Base-by-base conservation (phyloP, 2,797 vertebrate species). In the Tapera naevia region DNA sequence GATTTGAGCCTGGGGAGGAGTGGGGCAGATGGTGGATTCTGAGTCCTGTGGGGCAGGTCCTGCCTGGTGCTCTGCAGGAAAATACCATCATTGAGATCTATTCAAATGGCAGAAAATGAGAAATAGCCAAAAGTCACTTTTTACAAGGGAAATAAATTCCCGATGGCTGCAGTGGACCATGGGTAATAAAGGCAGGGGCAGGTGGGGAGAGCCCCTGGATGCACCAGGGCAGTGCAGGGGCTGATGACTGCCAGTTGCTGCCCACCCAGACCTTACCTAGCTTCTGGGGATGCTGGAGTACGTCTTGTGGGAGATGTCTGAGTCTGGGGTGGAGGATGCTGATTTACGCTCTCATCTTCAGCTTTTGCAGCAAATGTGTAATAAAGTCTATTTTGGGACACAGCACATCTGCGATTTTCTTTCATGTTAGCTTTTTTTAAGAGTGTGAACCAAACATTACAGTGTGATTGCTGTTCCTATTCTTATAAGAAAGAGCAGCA, bases 311-410 rank as follows among this genome's bases (percentile, higher is more conserved):
- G 41, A 81, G 32, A 21, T 72, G 41, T 75, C 89, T 32, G 43
- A 9, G 69, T 43, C 67, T n/a, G 54, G 25, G 19, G 28, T 71
- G 79, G 30, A 78, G 61, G 53, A 67, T 43, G 61, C 69, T 67
- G 50, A 46, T 61, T 89, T 92, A 71, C 50, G 7, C 28, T 78
- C 79, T 22, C 2, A 3, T 53, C 79, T 73, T 25, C 15, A 61
- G 61, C 50, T 65, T 88, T 70, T 86, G 57, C 57, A 74, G 69
- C 18, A 46, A 91, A 70, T 78, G n/a, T 94, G 91, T 87, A 87
- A 88, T 81, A 71, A 76, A 64, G 57, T 78, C 88, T 95, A 48
- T 82, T 93, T 84, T 69, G 62, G 83, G 73, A 58, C n/a, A 15
- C 1, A 3, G 23, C 74, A 78, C 69, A 88, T 86, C 85, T 93